Conservation (phyloP, 64 coral and sea anemone genomes). For the Pocillopora damicornis region DNA sequence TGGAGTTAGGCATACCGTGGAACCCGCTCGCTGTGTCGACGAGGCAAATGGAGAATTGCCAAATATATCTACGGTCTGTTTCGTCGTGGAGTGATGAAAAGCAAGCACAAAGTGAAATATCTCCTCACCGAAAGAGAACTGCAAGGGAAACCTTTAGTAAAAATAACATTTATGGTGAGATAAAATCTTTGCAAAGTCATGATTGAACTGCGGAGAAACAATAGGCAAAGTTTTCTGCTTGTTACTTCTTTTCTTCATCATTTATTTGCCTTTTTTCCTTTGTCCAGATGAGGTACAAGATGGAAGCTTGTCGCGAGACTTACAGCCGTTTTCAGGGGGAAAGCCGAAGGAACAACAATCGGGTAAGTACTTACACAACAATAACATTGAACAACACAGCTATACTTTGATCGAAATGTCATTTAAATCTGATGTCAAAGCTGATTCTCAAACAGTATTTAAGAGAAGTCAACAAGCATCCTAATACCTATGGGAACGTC, state of each 20-base stretch:
- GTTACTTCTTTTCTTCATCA: neutral
- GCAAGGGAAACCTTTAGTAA: slow-evolving; percentile 4
- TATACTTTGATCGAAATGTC: no score
- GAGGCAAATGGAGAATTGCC: neutral
- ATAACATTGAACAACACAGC: no score
- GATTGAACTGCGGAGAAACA: neutral
- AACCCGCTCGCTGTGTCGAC: slow-evolving; percentile 8
- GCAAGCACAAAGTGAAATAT: neutral
- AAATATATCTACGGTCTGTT: neutral
- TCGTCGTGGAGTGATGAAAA: neutral
- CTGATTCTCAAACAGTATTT: no score
- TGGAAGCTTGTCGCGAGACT: neutral
- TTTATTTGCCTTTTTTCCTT: neutral
- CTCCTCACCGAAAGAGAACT: neutral
- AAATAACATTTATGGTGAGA: neutral
- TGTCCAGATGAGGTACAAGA: neutral
- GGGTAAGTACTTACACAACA: no score
- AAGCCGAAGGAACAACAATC: no score
- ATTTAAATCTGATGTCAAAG: no score
- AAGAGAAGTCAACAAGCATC: no score
- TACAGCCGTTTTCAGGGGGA: no score
- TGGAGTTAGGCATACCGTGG: slow-evolving; percentile 23
- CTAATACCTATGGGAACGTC: no score
- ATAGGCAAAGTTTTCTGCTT: neutral
- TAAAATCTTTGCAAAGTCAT: no score